A percentile compares a stretch with the other conserved stretches of the same genome.
phyloP scores from a whole-genome alignment of 2,888 invertebrate species.

The Cryptocheilus praepositus region DNA sequence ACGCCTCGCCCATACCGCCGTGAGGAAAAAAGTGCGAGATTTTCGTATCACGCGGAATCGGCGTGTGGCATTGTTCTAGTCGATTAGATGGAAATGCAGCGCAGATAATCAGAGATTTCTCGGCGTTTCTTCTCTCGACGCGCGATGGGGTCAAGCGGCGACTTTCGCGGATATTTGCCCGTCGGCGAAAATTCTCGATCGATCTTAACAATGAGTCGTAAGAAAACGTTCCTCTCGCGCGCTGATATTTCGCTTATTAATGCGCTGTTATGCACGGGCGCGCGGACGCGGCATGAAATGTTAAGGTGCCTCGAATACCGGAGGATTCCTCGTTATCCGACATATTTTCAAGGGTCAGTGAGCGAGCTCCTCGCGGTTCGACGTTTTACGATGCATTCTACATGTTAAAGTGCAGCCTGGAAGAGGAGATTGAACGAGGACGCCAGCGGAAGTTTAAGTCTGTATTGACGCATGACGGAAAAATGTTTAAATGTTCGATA shows the following conservation, averaged over 20 bases:
- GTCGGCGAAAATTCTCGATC: background rate
- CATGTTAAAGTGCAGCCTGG: background rate
- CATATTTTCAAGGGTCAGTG: conserved; percentile 59
- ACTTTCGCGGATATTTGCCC: background rate
- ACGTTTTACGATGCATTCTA: conserved; percentile 23
- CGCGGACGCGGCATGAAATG: conserved; percentile 46
- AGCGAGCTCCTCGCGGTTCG: conserved; percentile 35
- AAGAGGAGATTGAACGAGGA: background rate
- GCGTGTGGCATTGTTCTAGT: background rate
- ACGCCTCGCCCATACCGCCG: too few species aligned
- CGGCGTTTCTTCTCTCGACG: conserved; percentile 1
- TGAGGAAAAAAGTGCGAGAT: too few species aligned
- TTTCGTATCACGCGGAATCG: too few species aligned
- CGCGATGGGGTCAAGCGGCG: background rate
- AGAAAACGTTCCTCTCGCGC: conserved; percentile 18
- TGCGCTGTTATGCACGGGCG: conserved; percentile 11
- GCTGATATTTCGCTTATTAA: conserved; percentile 29
- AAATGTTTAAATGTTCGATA: too few species aligned
- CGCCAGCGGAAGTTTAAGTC: background rate
- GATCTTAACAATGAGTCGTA: background rate
- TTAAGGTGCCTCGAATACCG: conserved; percentile 49
- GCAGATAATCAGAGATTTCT: background rate
- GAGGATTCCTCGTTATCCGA: conserved; percentile 48
- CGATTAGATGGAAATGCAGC: conserved; percentile 1
- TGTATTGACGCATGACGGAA: too few species aligned